Base-by-base conservation (phyloP, 2,888 invertebrate genomes). In the Apocheima hispidaria region DNA sequence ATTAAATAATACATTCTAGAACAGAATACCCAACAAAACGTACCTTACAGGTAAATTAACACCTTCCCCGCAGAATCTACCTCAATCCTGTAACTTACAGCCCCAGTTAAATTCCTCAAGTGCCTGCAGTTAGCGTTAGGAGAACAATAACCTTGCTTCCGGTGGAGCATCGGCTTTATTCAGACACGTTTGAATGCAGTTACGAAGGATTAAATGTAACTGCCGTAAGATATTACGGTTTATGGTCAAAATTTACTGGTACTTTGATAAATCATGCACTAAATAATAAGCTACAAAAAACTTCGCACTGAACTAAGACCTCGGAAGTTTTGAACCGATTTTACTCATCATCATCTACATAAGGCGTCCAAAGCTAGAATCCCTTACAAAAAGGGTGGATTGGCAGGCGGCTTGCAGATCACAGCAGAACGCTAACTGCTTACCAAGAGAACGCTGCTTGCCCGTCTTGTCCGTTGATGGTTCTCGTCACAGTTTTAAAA, bases 51-150 rank as follows among this genome's bases (percentile, higher is more conserved):
- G 49, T 35, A 44, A 46, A 36, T 54, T 50, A 20, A 36, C 49
- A 33, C 58, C 16, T 44, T 4, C 35, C 20, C 35, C 35, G 10
- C 43, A 26, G 26, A 56, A 36, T 51, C 36, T 33, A 44, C 51
- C 52, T 40, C 38, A 59, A 58, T 44, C 58, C 51, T 20, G 48
- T 59, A 40, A 52, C 49, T 60, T 49, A 60, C 41, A 41, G 53
- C 53, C 48, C 28, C 46, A 23, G 52, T 40, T 53, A 53, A 51
- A 48, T 33, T 53, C 52, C 52, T 53, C 59, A 59, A 57, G 33
- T 43, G 46, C 38, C 40, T 35, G 41, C 59, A 59, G 59, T 51
- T 53, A 59, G 58, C 58, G 44, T 58, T 58, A 51, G 18, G n/a
- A 28, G 43, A 54, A 54, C 60, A 60, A 60, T 60, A 60, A 49